phyloP scores from a whole-genome alignment of 1,140 invertebrate genomes.

The Rhyacophila brunnea region DNA sequence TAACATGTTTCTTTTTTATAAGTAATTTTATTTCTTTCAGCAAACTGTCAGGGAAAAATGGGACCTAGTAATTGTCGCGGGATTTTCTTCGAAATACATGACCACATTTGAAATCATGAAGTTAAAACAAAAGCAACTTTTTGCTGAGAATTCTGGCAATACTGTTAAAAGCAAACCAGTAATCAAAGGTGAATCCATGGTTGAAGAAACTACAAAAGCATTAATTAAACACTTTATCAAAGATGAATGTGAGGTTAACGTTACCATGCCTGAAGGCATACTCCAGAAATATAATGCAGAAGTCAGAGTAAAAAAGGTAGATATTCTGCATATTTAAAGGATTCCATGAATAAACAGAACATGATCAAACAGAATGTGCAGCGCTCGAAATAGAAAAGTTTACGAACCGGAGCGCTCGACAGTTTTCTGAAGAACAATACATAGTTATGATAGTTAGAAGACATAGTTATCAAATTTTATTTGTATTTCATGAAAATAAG shows the following conservation, averaged over 20 bases:
- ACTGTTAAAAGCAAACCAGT: background rate
- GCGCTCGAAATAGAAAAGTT: too few relatives aligned
- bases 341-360: too few relatives aligned
- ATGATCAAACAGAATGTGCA: too few relatives aligned
- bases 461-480: too few relatives aligned
- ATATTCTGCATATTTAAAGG: too few relatives aligned
- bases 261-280: conserved; percentile 2
- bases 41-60: conserved; percentile 2
- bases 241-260: conserved; percentile 6
- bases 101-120: conserved; percentile 2
- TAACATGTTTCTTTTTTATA: too few relatives aligned
- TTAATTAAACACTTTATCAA: conserved; percentile 1
- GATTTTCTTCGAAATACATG: conserved; percentile 18
- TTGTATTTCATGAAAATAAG: too few relatives aligned
- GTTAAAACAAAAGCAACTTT: background rate
- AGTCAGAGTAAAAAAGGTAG: background rate
- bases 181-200: background rate
- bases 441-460: too few relatives aligned
- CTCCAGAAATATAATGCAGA: background rate
- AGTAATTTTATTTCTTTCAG: too few relatives aligned
- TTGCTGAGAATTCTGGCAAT: background rate
- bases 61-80: conserved; percentile 5
- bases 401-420: too few relatives aligned
- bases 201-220: background rate
- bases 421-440: too few relatives aligned